A percentile compares a stretch with the other conserved stretches of the same genome.
These are phyloP conservation scores for Percopsis transmontana DNA, from an alignment of 2,113 vertebrate species.

Conservation along the genomic window DNA sequence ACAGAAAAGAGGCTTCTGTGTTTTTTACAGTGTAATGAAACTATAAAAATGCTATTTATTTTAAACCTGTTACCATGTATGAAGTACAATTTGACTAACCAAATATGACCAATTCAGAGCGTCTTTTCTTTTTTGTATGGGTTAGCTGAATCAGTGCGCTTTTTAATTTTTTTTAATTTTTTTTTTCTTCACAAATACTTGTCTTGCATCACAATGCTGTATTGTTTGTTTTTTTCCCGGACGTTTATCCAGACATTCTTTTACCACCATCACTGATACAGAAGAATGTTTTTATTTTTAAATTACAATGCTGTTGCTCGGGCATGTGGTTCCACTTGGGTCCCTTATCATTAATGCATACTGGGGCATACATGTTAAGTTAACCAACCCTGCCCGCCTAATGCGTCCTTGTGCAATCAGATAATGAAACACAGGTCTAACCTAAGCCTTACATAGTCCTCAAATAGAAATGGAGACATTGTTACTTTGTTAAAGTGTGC, in stretches of 20 bases:
- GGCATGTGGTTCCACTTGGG: too few species aligned
- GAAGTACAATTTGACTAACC: neutral
- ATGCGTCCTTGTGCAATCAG: too few species aligned
- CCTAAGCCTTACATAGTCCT: neutral
- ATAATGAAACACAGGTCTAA: neutral
- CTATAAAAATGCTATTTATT: neutral
- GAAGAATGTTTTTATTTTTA: constrained; percentile 44
- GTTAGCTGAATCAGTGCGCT: constrained; percentile 34
- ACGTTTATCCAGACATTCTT: constrained; percentile 1
- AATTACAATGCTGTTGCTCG: constrained; percentile 51
- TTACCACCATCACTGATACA: constrained; percentile 29
- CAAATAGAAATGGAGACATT: constrained; percentile 20
- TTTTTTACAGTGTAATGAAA: constrained; percentile 15
- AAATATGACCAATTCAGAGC: neutral
- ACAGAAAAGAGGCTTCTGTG: neutral
- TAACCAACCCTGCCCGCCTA: too few species aligned
- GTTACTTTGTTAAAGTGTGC: constrained; percentile 46
- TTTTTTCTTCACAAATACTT: constrained; percentile 11
- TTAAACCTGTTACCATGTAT: constrained; percentile 27
- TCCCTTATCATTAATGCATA: too few species aligned
- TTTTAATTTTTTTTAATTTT: too few species aligned
- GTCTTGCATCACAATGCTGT: constrained; percentile 21
- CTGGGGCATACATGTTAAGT: too few species aligned
- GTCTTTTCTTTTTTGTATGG: constrained; percentile 30
- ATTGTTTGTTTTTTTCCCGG: constrained; percentile 18